Evolutionary conservation across 2,888 invertebrate species (phyloP).

Genomic region (Sinohyriopsis cumingii): DNA sequence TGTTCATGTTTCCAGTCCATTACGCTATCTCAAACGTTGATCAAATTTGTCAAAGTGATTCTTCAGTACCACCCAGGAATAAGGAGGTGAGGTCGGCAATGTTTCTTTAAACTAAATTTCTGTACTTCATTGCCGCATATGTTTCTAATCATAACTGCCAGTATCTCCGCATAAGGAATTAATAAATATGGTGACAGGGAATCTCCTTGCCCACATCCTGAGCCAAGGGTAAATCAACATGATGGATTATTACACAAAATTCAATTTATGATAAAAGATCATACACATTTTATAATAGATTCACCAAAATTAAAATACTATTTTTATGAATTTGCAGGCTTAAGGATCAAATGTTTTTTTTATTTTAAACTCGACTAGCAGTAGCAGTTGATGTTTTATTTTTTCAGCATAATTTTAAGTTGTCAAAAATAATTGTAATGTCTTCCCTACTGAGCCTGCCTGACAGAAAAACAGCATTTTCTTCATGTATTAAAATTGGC

Average conservation of each 20-base stretch:
- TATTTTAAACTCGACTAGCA: too few relatives aligned
- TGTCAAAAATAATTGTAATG: too few relatives aligned
- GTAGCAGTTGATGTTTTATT: too few relatives aligned
- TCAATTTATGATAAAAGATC: too few relatives aligned
- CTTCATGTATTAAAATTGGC: too few relatives aligned
- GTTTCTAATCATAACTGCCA: constrained; percentile 7
- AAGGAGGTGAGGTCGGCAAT: constrained; percentile 14
- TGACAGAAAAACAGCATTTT: too few relatives aligned
- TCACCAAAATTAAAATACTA: too few relatives aligned
- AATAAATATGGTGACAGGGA: constrained; percentile 5
- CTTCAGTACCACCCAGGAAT: constrained; percentile 10
- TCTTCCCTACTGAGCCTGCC: too few relatives aligned
- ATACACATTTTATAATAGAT: too few relatives aligned
- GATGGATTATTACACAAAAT: constrained; percentile 1
- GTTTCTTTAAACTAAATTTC: constrained; percentile 6
- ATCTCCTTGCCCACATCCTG: constrained; percentile 17
- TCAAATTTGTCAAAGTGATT: constrained; percentile 6
- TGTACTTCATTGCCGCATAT: constrained; percentile 8
- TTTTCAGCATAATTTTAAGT: too few relatives aligned
- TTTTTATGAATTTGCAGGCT: too few relatives aligned
- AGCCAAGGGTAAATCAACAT: not conserved
- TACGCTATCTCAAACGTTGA: constrained; percentile 4
- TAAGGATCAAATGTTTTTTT: too few relatives aligned
- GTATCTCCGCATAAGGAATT: constrained; percentile 11
- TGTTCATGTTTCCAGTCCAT: constrained; percentile 4